Evolutionary conservation across 2,113 vertebrate species (phyloP), one percentile per base, ranked within the genome.

Genomic region (Hyla sarda): DNA sequence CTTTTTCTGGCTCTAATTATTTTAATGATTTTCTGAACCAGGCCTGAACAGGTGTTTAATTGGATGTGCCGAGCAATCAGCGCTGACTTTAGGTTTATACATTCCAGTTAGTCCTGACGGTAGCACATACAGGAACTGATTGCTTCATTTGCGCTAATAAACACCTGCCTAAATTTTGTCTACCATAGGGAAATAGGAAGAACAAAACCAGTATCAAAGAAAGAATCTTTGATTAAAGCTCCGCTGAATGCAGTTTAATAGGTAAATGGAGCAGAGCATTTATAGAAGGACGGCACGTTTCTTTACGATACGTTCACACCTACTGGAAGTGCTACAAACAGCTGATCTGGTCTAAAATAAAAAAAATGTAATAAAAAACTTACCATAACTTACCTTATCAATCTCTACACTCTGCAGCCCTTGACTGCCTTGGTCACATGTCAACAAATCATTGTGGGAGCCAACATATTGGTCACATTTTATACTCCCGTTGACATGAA

Each of bases 41-140:
- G 67, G 23, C 23, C 88, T 72, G 71, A 67, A 62, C 81, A 90
- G 89, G 86, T 90, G 83, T 89, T 93, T 91, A 91, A 90, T 8
- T 87, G 72, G 30, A 86, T 58, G 73, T 90, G 87, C 84, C 86
- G 78, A 47, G 69, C 34, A 88, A 82, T 13, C 67, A 83, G 30
- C 30, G 88, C 76, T 88, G 78, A 89, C 89, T 90, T 89, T 91
- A 47, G 11, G 80, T 90, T 89, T 88, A 58, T 73, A 12, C 25
- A 78, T 50, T 89, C 83, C 58, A 73, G 48, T 83, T 83, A 72
- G 76, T 86, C 69, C 48, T 87, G 76, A 87, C 86, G 88, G 82
- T 17, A 86, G 78, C 88, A 58, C 84, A 88, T 88, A 41, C 87
- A 67, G 89, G 84, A 91, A 88, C 28, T 73, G 89, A 11, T 84